Conservation (phyloP, 2,113 vertebrate species). For the Diadophis punctatus region DNA sequence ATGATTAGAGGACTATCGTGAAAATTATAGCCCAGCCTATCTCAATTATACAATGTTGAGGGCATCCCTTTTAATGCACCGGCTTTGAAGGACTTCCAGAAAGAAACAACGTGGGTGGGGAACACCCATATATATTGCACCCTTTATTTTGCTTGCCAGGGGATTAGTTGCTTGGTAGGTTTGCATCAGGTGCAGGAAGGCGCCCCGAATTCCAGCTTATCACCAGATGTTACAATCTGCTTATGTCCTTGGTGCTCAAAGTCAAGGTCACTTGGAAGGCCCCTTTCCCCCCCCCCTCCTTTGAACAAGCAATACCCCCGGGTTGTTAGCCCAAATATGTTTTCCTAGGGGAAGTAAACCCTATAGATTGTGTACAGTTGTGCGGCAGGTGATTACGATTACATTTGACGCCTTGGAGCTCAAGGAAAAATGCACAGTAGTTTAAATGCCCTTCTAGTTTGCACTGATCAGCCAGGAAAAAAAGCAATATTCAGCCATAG, state of each 20-base stretch:
- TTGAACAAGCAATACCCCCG: neutral
- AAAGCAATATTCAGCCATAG: neutral
- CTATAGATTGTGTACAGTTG: neutral
- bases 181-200: neutral
- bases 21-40: neutral
- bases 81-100: neutral
- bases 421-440: neutral
- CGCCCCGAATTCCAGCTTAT: neutral
- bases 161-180: neutral
- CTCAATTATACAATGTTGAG: neutral
- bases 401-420: neutral
- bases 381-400: neutral
- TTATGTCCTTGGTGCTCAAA: neutral
- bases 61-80: neutral
- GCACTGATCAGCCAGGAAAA: neutral
- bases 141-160: neutral
- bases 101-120: fast-evolving
- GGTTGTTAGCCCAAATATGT: neutral
- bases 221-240: neutral
- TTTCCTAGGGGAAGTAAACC: neutral
- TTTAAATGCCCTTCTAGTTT: neutral
- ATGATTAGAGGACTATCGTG: neutral
- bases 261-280: conserved; percentile 6
- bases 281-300: neutral
- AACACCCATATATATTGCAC: too few species aligned